These are phyloP conservation scores for Xenops minutus DNA, from an alignment of 2,797 vertebrate species.

Conservation along the genomic window DNA sequence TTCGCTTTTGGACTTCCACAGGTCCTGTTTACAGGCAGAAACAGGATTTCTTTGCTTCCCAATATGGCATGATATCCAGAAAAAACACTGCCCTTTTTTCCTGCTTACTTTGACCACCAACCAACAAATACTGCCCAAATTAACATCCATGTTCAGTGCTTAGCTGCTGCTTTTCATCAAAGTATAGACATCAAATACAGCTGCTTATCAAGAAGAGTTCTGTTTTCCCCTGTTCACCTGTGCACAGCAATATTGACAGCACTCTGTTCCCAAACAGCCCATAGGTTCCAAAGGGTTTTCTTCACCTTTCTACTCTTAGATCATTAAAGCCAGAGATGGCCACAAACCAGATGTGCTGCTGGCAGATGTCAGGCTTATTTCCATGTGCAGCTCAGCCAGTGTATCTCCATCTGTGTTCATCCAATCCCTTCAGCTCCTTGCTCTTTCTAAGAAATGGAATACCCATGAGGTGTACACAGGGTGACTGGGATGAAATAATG, in stretches of 20 bases:
- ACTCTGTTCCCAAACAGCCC: background rate
- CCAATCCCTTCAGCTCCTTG: background rate
- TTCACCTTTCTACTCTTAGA: background rate
- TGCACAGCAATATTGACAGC: background rate
- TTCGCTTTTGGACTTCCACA: background rate
- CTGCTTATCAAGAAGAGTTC: background rate
- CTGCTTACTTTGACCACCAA: background rate
- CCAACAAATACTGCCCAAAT: background rate
- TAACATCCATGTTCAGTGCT: background rate
- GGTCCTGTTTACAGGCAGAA: conserved; percentile 12
- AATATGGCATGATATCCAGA: background rate
- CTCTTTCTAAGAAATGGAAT: background rate
- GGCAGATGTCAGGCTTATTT: background rate
- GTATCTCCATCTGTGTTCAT: background rate
- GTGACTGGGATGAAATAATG: background rate
- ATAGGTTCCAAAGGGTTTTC: background rate
- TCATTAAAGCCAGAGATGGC: background rate
- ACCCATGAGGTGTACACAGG: background rate
- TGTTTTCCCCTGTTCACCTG: background rate
- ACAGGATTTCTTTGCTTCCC: background rate
- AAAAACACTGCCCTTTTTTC: background rate
- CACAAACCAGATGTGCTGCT: background rate
- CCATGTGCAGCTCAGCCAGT: background rate
- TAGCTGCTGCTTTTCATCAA: background rate
- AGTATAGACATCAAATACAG: background rate